Base-by-base conservation (phyloP, 2,113 vertebrate genomes). In the Piprites chloris region DNA sequence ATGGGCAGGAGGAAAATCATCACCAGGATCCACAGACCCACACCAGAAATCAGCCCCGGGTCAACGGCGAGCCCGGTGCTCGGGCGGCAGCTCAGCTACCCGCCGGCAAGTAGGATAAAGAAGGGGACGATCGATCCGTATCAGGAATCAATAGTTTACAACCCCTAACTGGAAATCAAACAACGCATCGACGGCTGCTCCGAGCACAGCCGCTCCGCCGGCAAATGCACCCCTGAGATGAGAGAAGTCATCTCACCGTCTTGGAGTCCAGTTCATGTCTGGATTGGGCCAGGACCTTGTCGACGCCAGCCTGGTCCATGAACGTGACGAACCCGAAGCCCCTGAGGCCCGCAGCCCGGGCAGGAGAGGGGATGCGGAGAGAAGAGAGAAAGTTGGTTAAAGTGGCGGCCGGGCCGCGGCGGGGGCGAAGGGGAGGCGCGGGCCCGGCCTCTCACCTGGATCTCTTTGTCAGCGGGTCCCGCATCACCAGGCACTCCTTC, bases 401-500 rank as follows among this genome's bases (percentile, higher is more conserved):
- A 97, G 96, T 97, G 97, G 97, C 94, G 71, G 96, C 82, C 96
- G 85, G 96, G 94, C 96, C 88, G 82, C 71, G 85, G 95, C 97
- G 89, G 97, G 97, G 96, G 77, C 71, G 90, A 91, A 96, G 97
- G 97, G 78, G 76, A 96, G 97, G 96, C 95, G 98, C 96, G 95
- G 97, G 96, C 98, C 96, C 83, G 75, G 95, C 96, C 94, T 96
- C 98, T 99, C 98, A 99, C 99, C 99, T 99, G 97, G 99, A 99
- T 98, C 99, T 98, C 98, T 99, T 99, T 95, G 99, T 99, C 98
- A 99, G 98, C 88, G 99, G 99, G 99, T 99, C 99, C 98, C 99
- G 98, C 99, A 99, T 99, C 98, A 99, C 99, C 99, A 99, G 99
- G 98, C 99, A 99, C 99, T 99, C 99, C 98, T 99, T 99, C 98